phyloP scores from a whole-genome alignment of 53 echinoderm and acorn worm genomes.

The Hippasteria phrygiana region DNA sequence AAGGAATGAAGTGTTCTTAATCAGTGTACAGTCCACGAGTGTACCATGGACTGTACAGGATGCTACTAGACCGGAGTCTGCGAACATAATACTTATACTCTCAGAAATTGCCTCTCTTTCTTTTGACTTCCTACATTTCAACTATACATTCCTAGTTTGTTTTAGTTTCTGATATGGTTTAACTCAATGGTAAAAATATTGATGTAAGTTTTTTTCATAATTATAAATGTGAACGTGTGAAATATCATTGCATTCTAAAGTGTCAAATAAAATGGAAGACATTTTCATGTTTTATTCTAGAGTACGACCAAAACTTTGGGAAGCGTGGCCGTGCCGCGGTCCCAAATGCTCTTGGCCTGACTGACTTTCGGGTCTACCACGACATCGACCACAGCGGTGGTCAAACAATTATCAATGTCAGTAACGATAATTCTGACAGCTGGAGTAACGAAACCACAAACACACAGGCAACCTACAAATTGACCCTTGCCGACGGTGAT shows the following conservation, averaged over 20 bases:
- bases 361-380: conserved; percentile 18
- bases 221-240: too few species aligned
- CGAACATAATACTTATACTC: too few species aligned
- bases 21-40: too few species aligned
- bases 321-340: conserved; percentile 35
- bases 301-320: not conserved
- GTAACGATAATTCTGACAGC: not conserved
- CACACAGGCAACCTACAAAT: not conserved
- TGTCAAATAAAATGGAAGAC: not conserved
- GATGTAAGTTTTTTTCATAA: not conserved
- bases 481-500: conserved; percentile 15
- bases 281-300: not conserved
- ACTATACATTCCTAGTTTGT: too few species aligned
- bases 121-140: too few species aligned
- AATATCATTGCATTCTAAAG: too few species aligned
- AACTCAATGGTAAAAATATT: too few species aligned
- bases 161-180: too few species aligned
- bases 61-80: too few species aligned
- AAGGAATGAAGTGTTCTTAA: too few species aligned
- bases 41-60: too few species aligned
- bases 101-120: too few species aligned
- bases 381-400: not conserved
- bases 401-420: not conserved
- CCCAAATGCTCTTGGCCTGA: conserved; percentile 37
- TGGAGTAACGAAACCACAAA: not conserved